phyloP scores from a whole-genome alignment of 1,140 invertebrate species.

The Drusus annulatus region DNA sequence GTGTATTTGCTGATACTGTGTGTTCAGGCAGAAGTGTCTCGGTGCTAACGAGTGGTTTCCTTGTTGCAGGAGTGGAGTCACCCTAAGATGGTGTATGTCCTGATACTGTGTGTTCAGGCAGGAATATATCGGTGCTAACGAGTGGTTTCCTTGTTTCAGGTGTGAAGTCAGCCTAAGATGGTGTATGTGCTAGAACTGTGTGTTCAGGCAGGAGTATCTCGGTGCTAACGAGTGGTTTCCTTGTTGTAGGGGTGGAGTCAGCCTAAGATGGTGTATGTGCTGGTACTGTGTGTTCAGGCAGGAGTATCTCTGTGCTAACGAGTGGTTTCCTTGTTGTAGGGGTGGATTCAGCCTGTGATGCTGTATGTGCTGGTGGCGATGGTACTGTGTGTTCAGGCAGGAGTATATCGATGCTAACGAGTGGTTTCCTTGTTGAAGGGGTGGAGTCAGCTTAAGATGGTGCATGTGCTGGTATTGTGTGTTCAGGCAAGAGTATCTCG shows the following conservation, averaged over 20 bases:
- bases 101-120: too few relatives aligned
- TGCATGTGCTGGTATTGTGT: slow-evolving; percentile 55
- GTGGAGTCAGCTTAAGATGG: slow-evolving; percentile 88
- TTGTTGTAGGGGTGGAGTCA: slow-evolving; percentile 82
- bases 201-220: background rate
- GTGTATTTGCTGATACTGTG: slow-evolving; percentile 73
- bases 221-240: slow-evolving; percentile 11
- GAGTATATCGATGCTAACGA: slow-evolving; percentile 68
- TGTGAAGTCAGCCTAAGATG: slow-evolving; percentile 88
- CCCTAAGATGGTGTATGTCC: slow-evolving; percentile 84
- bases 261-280: slow-evolving; percentile 66
- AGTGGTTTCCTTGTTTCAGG: slow-evolving; percentile 70
- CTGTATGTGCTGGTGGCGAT: slow-evolving; percentile 80
- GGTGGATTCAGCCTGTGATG: slow-evolving; percentile 88
- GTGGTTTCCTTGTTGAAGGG: slow-evolving; percentile 72
- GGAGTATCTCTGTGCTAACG: too few relatives aligned
- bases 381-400: too few relatives aligned
- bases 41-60: slow-evolving; percentile 6
- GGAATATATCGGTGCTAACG: slow-evolving; percentile 45
- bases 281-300: too few relatives aligned
- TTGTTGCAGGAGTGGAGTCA: slow-evolving; percentile 82
- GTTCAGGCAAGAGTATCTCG: background rate
- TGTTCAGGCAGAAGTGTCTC: too few relatives aligned
- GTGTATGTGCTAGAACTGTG: slow-evolving; percentile 61
- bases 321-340: slow-evolving; percentile 71